Conservation (phyloP, 2,113 vertebrate species). For the Caretta caretta region DNA sequence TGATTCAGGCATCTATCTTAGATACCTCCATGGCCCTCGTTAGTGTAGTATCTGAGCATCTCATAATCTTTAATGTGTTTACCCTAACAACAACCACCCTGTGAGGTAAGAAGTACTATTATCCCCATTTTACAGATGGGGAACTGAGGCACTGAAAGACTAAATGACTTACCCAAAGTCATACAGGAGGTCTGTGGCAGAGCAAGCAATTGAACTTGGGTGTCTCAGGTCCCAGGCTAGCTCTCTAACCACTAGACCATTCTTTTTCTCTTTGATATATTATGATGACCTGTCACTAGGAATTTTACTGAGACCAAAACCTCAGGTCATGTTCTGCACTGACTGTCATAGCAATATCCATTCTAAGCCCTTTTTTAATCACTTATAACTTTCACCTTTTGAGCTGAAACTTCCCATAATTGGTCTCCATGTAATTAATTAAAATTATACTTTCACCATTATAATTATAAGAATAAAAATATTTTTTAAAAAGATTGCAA, state of each 20-base stretch:
- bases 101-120: background rate
- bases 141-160: background rate
- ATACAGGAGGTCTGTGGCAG: background rate
- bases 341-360: conserved; percentile 26
- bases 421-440: background rate
- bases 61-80: background rate
- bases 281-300: background rate
- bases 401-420: background rate
- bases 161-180: background rate
- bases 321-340: background rate
- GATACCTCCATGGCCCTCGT: background rate
- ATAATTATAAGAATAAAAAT: background rate
- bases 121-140: background rate
- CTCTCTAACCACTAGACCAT: background rate
- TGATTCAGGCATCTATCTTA: background rate
- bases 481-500: background rate
- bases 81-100: background rate
- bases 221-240: conserved; percentile 3
- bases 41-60: background rate
- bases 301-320: conserved; percentile 27
- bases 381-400: conserved; percentile 13
- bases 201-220: background rate
- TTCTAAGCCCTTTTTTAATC: conserved; percentile 11
- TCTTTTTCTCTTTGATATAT: conserved; percentile 13
- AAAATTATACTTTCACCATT: background rate